These are phyloP conservation scores for Heteractis magnifica DNA, from an alignment of 92 coral and sea anemone genomes.

Conservation along the genomic window DNA sequence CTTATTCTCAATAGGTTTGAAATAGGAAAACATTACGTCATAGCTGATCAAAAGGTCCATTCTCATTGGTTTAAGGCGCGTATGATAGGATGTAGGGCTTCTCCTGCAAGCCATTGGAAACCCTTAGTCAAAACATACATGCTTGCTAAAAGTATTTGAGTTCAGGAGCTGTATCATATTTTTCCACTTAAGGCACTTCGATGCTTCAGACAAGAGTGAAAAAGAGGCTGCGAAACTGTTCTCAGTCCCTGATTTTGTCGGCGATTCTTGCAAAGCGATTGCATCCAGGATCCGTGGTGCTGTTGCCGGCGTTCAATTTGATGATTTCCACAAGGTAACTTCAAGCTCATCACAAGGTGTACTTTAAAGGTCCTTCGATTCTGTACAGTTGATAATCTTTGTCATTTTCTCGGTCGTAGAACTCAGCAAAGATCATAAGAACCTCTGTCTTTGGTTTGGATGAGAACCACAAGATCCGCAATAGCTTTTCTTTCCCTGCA, in stretches of 20 bases:
- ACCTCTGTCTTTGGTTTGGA: constrained; percentile 97
- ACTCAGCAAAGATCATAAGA: constrained; percentile 97
- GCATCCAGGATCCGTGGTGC: constrained; percentile 99
- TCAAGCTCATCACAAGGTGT: background rate
- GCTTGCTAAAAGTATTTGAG: too few species aligned
- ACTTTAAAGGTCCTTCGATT: background rate
- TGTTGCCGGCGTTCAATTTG: constrained; percentile 99
- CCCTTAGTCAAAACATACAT: too few species aligned
- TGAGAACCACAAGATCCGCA: constrained; percentile 93
- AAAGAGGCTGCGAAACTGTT: constrained; percentile 92
- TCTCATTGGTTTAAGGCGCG: too few species aligned
- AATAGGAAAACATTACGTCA: too few species aligned
- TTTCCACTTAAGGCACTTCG: constrained; percentile 76
- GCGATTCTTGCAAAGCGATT: constrained; percentile 97
- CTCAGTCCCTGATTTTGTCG: constrained; percentile 99
- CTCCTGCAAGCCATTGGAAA: too few species aligned
- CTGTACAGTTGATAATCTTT: too few species aligned
- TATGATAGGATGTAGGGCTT: too few species aligned
- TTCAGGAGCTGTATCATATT: background rate
- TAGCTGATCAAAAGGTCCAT: too few species aligned
- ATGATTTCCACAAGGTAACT: constrained; percentile 94
- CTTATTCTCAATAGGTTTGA: too few species aligned
- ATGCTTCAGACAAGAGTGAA: constrained; percentile 74
- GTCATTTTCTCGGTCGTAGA: constrained; percentile 41
- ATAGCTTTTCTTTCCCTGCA: constrained; percentile 90